Base-by-base conservation (phyloP, 2,113 vertebrate genomes). In the Pluvialis apricaria region DNA sequence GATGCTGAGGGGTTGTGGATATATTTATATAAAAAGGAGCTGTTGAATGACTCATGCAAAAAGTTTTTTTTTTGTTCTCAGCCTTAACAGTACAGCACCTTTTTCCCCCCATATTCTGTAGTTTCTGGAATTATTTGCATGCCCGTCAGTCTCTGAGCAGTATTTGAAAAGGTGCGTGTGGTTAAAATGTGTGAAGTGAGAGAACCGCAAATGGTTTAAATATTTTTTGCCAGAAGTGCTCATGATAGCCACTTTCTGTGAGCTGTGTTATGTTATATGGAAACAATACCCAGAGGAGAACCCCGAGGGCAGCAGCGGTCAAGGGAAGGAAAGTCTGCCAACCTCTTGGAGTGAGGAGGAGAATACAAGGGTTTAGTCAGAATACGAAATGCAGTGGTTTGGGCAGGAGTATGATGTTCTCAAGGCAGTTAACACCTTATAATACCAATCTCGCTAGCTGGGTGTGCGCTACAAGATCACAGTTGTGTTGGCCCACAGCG, bases 1-100 rank as follows among this genome's bases (percentile, higher is more conserved):
- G 60, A 97, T 92, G 81, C 95, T 96, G 94, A 98, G 90, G 93
- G 83, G 55, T 81, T 96, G 49, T 17, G 26, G 92, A 95, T 96
- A 87, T 94, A 97, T 96, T 94, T 96, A 88, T 91, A 86, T 94
- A 95, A 89, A 45, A 55, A 94, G 90, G 94, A 89, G 73, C 80
- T 95, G 76, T 77, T 57, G 11, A 68, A 19, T 95, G 96, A 96
- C 88, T 97, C 96, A 91, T 1, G 0, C 1, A 6, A 76, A 88
- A 92, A 73, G 57, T 88, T 80, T 49, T 86, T 86, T 96, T 90
- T 88, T 86, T 62, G 40, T 83, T 96, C 72, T 92, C 29, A 49
- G 54, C 55, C 54, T 80, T 88, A 25, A 83, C 31, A 64, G 58
- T 45, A 36, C 71, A 66, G 51, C 44, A 75, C 13, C 61, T 47